Evolutionary conservation across 2,113 vertebrate genomes (phyloP), one percentile per base, ranked within the genome.

Genomic region (Mirounga angustirostris): DNA sequence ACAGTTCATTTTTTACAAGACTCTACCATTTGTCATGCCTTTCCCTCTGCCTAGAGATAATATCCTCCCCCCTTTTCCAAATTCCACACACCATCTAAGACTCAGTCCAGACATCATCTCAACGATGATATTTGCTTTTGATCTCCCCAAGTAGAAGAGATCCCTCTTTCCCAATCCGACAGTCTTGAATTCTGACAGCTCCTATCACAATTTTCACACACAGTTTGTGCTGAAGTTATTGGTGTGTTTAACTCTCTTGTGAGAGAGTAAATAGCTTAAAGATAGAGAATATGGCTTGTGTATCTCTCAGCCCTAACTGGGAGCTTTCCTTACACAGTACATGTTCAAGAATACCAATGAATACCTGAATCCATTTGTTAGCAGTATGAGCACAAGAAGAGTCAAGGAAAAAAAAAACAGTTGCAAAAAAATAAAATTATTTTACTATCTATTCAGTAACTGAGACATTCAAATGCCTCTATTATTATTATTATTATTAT

Each of bases 161-260:
- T 65, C 11, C 19, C 46, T 81, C 50, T 85, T 67, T 91, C n/a
- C 33, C 18, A 71, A 43, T 22, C 61, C 76, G 21, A 87, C 43
- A 78, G 28, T 83, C 76, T 21, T 89, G 15, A 84, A 59, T 81
- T 91, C 86, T 87, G 63, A 92, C 52, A 92, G 28, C 13, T 73
- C 43, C 50, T 43, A 59, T n/a, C 79, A 78, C 71, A 74, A 8
- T 93, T 92, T 96, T 95, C 81, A 74, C 50, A 81, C 43, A 50
- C 22, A 12, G 3, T 59, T 63, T 30, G 36, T 96, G 43, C 43
- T 87, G 36, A 90, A 91, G 73, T 82, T 94, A 93, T 16, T 84
- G 33, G n/a, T 87, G 13, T 74, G 22, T 76, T 97, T 84, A 92
- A 94, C 28, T 95, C 82, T 65, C 54, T 28, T 65, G 33, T 58